Percentiles rank a stretch among this genome's conserved stretches.
phyloP scores from a whole-genome alignment of 2,113 vertebrate species.

The Paralichthys olivaceus region DNA sequence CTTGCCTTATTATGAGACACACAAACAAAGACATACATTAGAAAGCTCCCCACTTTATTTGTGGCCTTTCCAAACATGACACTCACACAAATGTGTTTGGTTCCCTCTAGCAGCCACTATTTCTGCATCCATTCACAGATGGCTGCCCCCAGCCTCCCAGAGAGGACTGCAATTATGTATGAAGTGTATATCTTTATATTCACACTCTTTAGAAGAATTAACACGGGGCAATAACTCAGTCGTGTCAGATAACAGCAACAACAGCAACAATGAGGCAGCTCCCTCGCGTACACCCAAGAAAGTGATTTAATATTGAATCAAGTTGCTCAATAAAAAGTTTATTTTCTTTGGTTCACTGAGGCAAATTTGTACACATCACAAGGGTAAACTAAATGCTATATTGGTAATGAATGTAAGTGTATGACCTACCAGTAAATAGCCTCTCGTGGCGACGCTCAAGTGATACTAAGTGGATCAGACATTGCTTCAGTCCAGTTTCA shows the following conservation, averaged over 20 bases:
- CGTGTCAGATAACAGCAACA: slow-evolving; percentile 42
- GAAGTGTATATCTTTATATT: slow-evolving; percentile 63
- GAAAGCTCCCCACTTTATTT: slow-evolving; percentile 24
- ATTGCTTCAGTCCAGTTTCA: slow-evolving; percentile 16
- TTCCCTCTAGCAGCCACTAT: slow-evolving; percentile 46
- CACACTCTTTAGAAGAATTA: slow-evolving; percentile 62
- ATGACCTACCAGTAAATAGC: slow-evolving; percentile 37
- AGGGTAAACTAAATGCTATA: slow-evolving; percentile 8
- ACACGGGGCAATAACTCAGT: slow-evolving; percentile 41
- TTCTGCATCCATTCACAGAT: slow-evolving; percentile 74
- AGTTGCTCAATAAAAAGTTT: slow-evolving; percentile 15
- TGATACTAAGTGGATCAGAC: slow-evolving; percentile 31
- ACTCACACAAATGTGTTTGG: slow-evolving; percentile 60
- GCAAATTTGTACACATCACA: slow-evolving; percentile 21
- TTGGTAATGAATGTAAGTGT: slow-evolving; percentile 18
- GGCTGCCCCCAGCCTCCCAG: slow-evolving; percentile 62
- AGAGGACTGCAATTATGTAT: slow-evolving; percentile 71
- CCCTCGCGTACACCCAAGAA: slow-evolving; percentile 8
- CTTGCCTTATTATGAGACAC: slow-evolving; percentile 31
- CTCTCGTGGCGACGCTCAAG: slow-evolving; percentile 22
- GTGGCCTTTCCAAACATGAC: slow-evolving; percentile 46
- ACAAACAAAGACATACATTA: slow-evolving; percentile 33
- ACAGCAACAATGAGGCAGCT: slow-evolving; percentile 14
- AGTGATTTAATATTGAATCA: slow-evolving; percentile 24
- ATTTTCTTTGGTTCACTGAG: slow-evolving; percentile 32